Percentiles rank a stretch among this genome's conserved stretches.
Conservation (phyloP, 2,797 vertebrate species). For the Vultur gryphus region DNA sequence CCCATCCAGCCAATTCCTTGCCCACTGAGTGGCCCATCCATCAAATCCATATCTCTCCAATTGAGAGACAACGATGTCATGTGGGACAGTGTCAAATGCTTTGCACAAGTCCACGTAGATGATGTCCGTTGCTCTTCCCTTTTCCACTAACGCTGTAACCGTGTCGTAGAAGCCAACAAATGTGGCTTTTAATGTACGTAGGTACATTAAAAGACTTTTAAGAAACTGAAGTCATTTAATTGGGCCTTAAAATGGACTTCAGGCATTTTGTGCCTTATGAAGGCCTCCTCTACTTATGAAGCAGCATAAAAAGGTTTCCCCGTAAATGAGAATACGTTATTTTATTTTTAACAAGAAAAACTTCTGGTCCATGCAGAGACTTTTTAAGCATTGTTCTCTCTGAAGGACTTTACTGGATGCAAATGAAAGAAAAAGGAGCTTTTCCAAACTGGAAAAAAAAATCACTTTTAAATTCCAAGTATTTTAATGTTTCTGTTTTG, state of each 20-base stretch:
- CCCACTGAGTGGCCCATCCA: too few species aligned
- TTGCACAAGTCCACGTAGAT: too few species aligned
- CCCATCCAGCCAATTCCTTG: too few species aligned
- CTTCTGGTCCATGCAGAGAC: background rate
- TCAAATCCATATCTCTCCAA: too few species aligned
- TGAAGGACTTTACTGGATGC: background rate
- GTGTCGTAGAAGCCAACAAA: too few species aligned
- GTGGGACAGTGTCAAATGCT: too few species aligned
- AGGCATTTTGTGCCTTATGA: background rate
- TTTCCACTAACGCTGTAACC: too few species aligned
- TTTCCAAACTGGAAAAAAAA: background rate
- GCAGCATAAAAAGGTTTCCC: background rate
- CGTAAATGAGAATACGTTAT: background rate
- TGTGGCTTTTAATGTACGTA: too few species aligned
- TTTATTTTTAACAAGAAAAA: constrained; percentile 26
- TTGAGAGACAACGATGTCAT: too few species aligned
- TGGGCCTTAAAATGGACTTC: background rate
- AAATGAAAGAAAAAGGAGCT: constrained; percentile 25
- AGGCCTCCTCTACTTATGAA: background rate
- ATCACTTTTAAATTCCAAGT: constrained; percentile 1
- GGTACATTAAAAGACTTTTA: background rate
- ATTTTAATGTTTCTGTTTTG: constrained; percentile 36
- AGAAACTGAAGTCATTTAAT: background rate
- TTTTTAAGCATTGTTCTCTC: constrained; percentile 12
- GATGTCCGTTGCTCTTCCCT: too few species aligned